Base-by-base conservation (phyloP, 2,888 invertebrate species). In the Hypercompe scribonia region DNA sequence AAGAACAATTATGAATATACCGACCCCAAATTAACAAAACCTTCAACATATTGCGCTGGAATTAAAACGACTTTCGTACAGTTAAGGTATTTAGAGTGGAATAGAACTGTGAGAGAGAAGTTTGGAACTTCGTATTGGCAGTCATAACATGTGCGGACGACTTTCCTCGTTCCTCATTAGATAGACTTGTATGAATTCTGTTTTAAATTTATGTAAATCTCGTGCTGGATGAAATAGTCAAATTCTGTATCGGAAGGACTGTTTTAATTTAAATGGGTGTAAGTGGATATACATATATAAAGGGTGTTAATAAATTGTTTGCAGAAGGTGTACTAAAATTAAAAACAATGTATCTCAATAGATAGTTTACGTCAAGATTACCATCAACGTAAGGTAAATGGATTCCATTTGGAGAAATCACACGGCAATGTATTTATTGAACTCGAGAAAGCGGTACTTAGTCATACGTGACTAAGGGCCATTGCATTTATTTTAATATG, bases 1-100 rank as follows among this genome's bases (percentile, higher is more conserved):
- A 91, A 90, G 88, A 90, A 87, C 92, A 89, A 93, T 94, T 92
- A 92, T 89, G 87, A 87, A 88, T 89, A 88, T 90, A 92, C 87
- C 83, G 87, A 88, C 88, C 90, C 90, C 89, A 89, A 90, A 90
- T 91, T 89, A 90, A 90, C 87, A 87, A 89, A 86, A 93, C 90
- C 93, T 93, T 92, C 89, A 82, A 85, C 86, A 80, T 81, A 85
- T 88, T 90, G 83, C 74, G 75, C 78, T 83, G 69, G 82, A 88
- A 87, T 87, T 85, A 83, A 86, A 88, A 88, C 82, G 84, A 83
- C 83, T 84, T 85, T 76, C 75, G 71, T 81, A 77, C 77, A 70
- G 75, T 79, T 76, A 81, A 78, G 81, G 84, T 84, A 79, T 81
- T 84, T 82, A 83, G 71, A 75, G 69, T 72, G 63, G 72, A 66